phyloP scores from a whole-genome alignment of 2,888 invertebrate species.

The Phlogophora meticulosa region DNA sequence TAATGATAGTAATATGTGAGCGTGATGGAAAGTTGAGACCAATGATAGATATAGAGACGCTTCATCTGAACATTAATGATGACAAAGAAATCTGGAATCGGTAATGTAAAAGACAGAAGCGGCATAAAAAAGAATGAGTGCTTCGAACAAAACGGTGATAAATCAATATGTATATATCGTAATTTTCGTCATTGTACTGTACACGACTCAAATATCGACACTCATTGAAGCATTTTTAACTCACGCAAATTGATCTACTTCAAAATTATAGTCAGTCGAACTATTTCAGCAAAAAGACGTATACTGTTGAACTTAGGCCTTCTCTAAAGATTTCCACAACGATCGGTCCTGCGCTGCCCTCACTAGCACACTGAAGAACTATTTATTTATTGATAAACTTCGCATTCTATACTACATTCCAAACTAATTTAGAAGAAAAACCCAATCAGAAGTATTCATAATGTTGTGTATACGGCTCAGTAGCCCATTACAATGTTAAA shows the following conservation, averaged over 20 bases:
- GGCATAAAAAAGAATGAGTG: not conserved
- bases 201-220: no score
- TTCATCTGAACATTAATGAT: not conserved
- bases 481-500: conserved; percentile 58
- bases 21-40: not conserved
- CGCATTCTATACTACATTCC: conserved; percentile 12
- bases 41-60: not conserved
- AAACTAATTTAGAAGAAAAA: conserved; percentile 10
- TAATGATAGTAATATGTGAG: conserved; percentile 3
- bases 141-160: no score
- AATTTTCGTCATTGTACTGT: no score
- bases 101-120: not conserved
- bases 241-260: no score
- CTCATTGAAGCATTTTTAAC: no score
- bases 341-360: no score
- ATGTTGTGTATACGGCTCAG: conserved; percentile 31
- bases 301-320: no score
- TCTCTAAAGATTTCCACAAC: no score
- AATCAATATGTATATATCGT: no score
- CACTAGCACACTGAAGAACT: no score
- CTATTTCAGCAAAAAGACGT: no score
- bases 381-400: not conserved
- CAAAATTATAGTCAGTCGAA: no score
- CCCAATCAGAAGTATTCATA: conserved; percentile 27
- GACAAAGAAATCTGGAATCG: not conserved